Base-by-base conservation (phyloP, 2,888 invertebrate genomes). In the Lepidonotus clava region DNA sequence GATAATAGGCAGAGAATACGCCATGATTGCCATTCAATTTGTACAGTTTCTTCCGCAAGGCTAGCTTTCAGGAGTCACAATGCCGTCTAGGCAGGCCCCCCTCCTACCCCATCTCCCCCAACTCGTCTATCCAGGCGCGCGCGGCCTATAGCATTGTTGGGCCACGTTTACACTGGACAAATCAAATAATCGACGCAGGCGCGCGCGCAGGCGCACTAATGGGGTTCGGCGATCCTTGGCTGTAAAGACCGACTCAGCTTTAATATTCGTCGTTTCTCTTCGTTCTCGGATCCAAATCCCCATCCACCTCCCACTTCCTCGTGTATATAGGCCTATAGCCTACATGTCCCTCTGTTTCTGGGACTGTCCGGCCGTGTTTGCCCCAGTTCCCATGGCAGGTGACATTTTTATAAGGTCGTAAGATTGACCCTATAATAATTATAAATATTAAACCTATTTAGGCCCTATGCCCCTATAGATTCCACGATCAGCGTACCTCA, bases 1-100 rank as follows among this genome's bases (percentile, higher is more conserved):
- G 85, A 67, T 41, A 61, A 61, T 61, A 46, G 85, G 85, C 8
- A n/a, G 28, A 67, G 85, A 46, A 46, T 85, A 61, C 67, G 38
- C 24, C 61, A 41, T 61, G 67, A 53, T 53, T 85, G 67, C 85
- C 85, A 85, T 85, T 85, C 67, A 67, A 34, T 61, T 56, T 53
- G 41, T 85, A 41, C 67, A 85, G 85, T 80, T 80, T 51, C 80
- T 41, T 51, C 32, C 24, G 24, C 80, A 34, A 28, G 46, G 32
- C 34, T 46, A 21, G 41, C 80, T 80, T 80, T 80, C 80, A 80
- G n/a, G 24, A 24, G 51, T 32, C 51, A 80, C 80, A 80, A 80
- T 80, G 80, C 32, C 80, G 80, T 80, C 80, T 80, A 46, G 80
- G 28, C 46, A 0, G 41, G 41, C 46, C 18, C 51, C 11, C 51